Conservation (phyloP, 2,888 invertebrate species). For the Epistrophe grossulariae region DNA sequence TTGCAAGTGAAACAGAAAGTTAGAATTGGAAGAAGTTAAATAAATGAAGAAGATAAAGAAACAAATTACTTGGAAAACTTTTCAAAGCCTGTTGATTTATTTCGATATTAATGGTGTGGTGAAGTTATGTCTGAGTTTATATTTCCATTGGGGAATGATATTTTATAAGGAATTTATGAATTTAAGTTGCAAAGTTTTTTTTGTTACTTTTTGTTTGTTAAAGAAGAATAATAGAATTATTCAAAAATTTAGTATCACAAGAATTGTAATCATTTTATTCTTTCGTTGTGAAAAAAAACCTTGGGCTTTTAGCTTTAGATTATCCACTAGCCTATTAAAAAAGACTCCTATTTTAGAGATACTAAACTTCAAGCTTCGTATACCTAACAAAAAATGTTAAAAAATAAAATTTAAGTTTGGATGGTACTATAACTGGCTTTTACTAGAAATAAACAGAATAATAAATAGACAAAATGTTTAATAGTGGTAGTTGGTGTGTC, state of each 20-base stretch:
- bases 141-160: background rate
- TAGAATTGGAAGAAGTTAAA: constrained; percentile 12
- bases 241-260: background rate
- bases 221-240: background rate
- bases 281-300: background rate
- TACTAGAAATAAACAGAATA: no score
- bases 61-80: constrained; percentile 29
- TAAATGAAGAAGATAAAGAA: constrained; percentile 23
- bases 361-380: no score
- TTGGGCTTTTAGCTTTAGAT: no score
- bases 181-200: background rate
- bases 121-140: constrained; percentile 4
- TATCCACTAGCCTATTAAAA: no score
- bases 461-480: no score
- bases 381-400: no score
- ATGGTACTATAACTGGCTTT: no score
- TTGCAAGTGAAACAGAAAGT: constrained; percentile 30
- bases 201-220: background rate
- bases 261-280: background rate
- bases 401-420: no score
- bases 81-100: constrained; percentile 21
- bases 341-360: no score
- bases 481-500: no score
- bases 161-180: background rate
- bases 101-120: constrained; percentile 19